Conservation (phyloP, 2,888 invertebrate species). For the Athetis lepigone region DNA sequence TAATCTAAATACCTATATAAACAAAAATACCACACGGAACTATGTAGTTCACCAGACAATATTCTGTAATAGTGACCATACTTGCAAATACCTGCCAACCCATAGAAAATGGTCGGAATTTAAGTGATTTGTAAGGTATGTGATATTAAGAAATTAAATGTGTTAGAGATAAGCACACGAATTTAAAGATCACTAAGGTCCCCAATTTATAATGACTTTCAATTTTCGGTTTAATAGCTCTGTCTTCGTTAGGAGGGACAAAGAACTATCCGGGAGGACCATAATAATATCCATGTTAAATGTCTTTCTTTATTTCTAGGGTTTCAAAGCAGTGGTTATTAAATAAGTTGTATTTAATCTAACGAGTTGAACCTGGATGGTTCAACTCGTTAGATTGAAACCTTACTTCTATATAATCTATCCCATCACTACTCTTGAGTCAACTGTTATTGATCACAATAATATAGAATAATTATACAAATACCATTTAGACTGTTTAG, state of each 20-base stretch:
- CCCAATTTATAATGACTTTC: neutral
- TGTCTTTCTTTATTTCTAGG: neutral
- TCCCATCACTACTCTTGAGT: neutral
- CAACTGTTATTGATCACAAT: neutral
- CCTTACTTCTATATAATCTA: neutral
- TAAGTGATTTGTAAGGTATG: constrained; percentile 23
- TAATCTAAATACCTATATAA: constrained; percentile 5
- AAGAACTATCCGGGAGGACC: no score
- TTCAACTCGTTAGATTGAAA: neutral
- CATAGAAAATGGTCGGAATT: neutral
- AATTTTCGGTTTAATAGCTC: no score
- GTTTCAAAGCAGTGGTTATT: neutral
- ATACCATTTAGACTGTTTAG: neutral
- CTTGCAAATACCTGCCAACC: constrained; percentile 6
- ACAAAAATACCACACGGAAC: constrained; percentile 4
- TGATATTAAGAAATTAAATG: neutral
- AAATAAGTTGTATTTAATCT: neutral
- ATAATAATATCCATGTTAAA: no score
- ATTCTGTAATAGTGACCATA: constrained; percentile 27
- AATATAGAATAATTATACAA: neutral
- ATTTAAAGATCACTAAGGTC: no score
- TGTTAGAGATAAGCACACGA: no score
- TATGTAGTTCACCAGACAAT: constrained; percentile 4
- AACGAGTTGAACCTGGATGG: neutral
- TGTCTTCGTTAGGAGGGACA: neutral